Percentiles rank a stretch among this genome's conserved stretches.
Conservation (phyloP, 2,888 invertebrate species). For the Tolmerus cingulatus region DNA sequence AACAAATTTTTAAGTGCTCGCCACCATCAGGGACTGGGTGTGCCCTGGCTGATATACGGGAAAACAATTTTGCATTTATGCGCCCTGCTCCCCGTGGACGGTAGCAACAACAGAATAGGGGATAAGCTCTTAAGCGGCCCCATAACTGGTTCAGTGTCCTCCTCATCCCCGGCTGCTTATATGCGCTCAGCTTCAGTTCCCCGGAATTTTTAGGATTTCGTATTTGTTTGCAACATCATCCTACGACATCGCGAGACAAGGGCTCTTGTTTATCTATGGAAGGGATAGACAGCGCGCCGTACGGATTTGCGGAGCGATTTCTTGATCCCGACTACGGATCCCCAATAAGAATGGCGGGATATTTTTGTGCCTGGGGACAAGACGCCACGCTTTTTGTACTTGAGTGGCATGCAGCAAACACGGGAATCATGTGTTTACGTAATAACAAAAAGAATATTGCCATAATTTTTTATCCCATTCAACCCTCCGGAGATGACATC, state of each 20-base stretch:
- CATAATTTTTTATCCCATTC: neutral
- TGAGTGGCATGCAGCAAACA: neutral
- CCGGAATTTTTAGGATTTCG: neutral
- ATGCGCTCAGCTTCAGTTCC: neutral
- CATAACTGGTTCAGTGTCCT: neutral
- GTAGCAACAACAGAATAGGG: neutral
- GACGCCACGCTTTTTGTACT: neutral
- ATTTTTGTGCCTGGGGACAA: neutral
- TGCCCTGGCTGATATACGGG: neutral
- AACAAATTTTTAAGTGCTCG: conserved; percentile 8
- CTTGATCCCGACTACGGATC: neutral
- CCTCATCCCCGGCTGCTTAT: neutral
- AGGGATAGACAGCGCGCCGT: neutral
- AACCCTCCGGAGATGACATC: neutral
- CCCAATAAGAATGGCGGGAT: neutral
- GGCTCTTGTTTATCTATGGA: conserved; percentile 2
- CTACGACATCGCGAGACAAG: neutral
- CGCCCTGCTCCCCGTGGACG: neutral
- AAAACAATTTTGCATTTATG: conserved; percentile 14
- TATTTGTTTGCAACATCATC: conserved; percentile 3
- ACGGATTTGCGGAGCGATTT: neutral
- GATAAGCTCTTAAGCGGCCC: neutral
- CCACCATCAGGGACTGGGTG: neutral
- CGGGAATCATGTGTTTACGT: neutral
- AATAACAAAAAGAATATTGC: neutral